Percentiles rank a stretch among this genome's conserved stretches.
phyloP scores from a whole-genome alignment of 2,888 invertebrate species.

The Scrobipalpa costella region DNA sequence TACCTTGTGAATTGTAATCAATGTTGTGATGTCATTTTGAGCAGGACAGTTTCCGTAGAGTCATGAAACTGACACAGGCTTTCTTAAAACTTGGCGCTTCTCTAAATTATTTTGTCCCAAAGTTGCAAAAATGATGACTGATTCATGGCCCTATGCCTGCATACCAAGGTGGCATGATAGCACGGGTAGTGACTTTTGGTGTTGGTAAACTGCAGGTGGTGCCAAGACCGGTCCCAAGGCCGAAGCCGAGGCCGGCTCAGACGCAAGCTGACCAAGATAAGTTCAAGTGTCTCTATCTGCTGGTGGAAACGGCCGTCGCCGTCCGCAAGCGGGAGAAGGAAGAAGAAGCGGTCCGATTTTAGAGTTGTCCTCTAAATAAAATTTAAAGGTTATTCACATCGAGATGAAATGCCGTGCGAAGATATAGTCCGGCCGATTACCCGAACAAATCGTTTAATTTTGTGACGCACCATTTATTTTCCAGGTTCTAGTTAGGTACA shows the following conservation, averaged over 20 bases:
- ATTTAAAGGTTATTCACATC: too few relatives aligned
- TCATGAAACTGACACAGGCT: too few relatives aligned
- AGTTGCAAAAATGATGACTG: too few relatives aligned
- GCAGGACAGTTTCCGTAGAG: too few relatives aligned
- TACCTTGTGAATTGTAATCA: not conserved
- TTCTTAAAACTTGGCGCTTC: too few relatives aligned
- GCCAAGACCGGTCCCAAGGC: constrained; percentile 38
- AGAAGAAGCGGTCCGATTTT: constrained; percentile 49
- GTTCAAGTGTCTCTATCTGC: constrained; percentile 67
- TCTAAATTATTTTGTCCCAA: too few relatives aligned
- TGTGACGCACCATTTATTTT: too few relatives aligned
- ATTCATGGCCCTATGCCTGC: not conserved
- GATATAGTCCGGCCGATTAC: not conserved
- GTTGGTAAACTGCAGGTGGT: constrained; percentile 59
- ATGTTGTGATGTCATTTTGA: too few relatives aligned
- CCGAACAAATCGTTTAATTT: too few relatives aligned
- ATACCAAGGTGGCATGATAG: not conserved
- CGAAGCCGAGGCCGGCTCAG: constrained; percentile 30
- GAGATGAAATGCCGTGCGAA: too few relatives aligned
- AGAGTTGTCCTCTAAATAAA: constrained; percentile 2
- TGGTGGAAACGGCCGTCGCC: constrained; percentile 69
- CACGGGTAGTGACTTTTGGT: not conserved
- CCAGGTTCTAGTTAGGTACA: too few relatives aligned
- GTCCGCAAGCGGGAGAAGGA: constrained; percentile 67
- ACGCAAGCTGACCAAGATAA: constrained; percentile 53